Evolutionary conservation across 2,113 vertebrate genomes (phyloP).

Genomic region (Myrmophylax atrothorax): DNA sequence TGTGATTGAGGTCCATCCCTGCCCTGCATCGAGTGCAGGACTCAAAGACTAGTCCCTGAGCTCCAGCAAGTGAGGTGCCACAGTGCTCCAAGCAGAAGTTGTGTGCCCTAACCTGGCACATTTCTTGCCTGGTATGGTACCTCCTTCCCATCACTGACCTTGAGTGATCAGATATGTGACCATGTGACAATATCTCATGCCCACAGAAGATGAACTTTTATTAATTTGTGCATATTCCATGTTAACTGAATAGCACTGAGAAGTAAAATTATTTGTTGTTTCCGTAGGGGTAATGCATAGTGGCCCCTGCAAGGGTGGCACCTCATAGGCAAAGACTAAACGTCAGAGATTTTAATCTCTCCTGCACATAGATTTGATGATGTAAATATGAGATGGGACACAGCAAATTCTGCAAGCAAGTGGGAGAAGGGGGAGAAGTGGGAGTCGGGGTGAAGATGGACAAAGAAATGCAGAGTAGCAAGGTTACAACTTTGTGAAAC

Average conservation of each 20-base stretch:
- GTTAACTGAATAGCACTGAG: neutral
- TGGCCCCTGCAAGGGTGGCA: neutral
- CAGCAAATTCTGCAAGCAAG: neutral
- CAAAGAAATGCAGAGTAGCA: neutral
- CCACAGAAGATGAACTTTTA: neutral
- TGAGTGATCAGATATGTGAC: neutral
- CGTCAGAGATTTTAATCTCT: neutral
- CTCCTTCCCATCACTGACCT: neutral
- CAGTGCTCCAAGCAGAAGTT: neutral
- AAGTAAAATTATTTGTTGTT: neutral
- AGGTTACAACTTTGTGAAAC: neutral
- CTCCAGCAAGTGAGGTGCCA: neutral
- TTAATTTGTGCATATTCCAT: neutral
- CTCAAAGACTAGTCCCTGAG: neutral
- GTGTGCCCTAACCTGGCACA: neutral
- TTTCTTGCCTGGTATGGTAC: neutral
- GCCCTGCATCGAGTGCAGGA: accelerated
- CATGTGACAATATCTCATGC: neutral
- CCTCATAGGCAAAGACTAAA: neutral
- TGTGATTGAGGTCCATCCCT: neutral
- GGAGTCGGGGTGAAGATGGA: neutral
- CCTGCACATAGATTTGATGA: neutral
- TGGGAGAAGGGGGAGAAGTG: neutral
- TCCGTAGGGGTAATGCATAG: neutral
- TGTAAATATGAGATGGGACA: neutral